Evolutionary conservation across 2,797 vertebrate genomes (phyloP).

Genomic region (Garrulus glandarius): DNA sequence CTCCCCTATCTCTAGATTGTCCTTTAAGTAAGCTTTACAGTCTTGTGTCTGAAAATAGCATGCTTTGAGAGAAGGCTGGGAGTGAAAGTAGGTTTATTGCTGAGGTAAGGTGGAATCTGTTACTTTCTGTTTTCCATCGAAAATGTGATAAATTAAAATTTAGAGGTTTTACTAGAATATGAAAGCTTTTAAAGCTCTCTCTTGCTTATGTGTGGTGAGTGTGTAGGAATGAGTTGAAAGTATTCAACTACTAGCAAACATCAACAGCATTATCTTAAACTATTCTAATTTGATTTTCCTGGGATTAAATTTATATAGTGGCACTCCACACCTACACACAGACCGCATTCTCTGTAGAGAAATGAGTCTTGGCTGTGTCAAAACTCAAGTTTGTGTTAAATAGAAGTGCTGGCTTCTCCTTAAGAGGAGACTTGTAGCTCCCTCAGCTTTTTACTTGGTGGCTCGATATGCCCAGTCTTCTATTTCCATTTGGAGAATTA

Average conservation of each 20-base stretch:
- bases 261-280: background rate
- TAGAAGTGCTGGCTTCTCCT: background rate
- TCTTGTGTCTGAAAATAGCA: background rate
- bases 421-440: background rate
- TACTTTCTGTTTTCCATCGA: background rate
- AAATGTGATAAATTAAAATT: background rate
- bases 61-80: background rate
- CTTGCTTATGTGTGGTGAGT: background rate
- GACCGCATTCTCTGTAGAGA: background rate
- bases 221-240: background rate
- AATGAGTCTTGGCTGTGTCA: background rate
- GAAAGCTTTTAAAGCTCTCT: background rate
- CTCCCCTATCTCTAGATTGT: background rate
- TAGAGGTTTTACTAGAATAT: background rate
- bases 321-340: background rate
- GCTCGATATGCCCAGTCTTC: background rate
- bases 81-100: background rate
- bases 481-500: background rate
- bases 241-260: background rate
- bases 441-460: background rate
- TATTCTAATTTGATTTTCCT: background rate
- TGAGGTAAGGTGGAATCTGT: background rate
- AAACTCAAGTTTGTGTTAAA: background rate
- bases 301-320: background rate
- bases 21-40: background rate